These are phyloP conservation scores for Anolis apletophallus DNA, from an alignment of 2,797 vertebrate genomes.

Conservation along the genomic window DNA sequence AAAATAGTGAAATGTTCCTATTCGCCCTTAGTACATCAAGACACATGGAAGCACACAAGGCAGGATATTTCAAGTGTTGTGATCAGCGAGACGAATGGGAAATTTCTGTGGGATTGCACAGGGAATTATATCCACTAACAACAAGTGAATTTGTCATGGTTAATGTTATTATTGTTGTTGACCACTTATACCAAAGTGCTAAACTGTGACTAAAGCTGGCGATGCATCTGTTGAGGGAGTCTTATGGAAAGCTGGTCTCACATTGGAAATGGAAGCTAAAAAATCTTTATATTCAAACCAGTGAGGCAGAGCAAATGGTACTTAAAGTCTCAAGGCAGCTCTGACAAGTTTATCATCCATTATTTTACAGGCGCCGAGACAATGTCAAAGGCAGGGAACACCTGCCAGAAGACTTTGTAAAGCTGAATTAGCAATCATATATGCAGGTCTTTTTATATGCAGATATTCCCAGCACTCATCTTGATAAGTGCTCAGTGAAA, in stretches of 20 bases:
- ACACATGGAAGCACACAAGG: conserved; percentile 7
- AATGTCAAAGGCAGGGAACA: background rate
- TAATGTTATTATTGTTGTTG: conserved; percentile 40
- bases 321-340: conserved; percentile 16
- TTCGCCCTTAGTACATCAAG: background rate
- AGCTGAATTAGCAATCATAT: conserved; percentile 4
- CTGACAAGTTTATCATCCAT: conserved; percentile 15
- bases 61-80: conserved; percentile 20
- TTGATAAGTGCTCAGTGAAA: background rate
- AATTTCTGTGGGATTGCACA: conserved; percentile 35
- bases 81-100: conserved; percentile 43
- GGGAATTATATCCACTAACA: conserved; percentile 40
- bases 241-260: conserved; percentile 49
- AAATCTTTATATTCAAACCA: conserved; percentile 18
- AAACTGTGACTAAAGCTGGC: background rate
- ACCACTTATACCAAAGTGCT: conserved; percentile 20
- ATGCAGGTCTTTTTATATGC: background rate
- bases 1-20: background rate
- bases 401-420: background rate
- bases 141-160: conserved; percentile 33
- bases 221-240: conserved; percentile 12
- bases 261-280: conserved; percentile 43
- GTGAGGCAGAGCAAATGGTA: conserved; percentile 19
- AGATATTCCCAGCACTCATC: background rate
- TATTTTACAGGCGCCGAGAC: conserved; percentile 15